Base-by-base conservation (phyloP, 2,888 invertebrate genomes). In the Trilocha varians region DNA sequence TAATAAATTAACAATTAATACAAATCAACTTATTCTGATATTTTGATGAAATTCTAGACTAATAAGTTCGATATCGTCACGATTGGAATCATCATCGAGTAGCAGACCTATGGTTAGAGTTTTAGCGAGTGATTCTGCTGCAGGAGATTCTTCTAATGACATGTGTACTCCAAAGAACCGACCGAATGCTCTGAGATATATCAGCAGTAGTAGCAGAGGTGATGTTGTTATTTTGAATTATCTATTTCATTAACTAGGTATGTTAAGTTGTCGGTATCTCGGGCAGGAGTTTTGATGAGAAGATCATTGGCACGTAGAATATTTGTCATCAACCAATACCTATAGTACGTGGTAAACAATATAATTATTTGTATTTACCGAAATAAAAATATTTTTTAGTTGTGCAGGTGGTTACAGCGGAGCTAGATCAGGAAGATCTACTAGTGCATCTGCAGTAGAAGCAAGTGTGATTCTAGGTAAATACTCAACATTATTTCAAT, bases 191-290 rank as follows among this genome's bases (percentile, higher is more conserved):
- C 53, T 83, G n/a, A 65, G 78, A 65, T 85, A 85, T 47, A 84
- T 85, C 9, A 84, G 85, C 50, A 84, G 84, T 49, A 85, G 85
- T 40, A 84, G 84, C 48, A 69, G 76, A 68, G 84, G 84, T 79
- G 51, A 39, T 25, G 13, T 16, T 13, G 3, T 32, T 36, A 16
- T 16, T n/a, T n/a, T 36, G 6, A 36, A 17, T 16, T 5, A 3
- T 17, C 16, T 16, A 16, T 3, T 13, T 35, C 13, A 14, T 35
- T 4, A 14, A 9, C 11, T 5, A 11, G 6, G 9, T 36, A 6
- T n/a, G n/a, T n/a, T n/a, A n/a, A n/a, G n/a, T n/a, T n/a, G n/a
- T n/a, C n/a, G n/a, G n/a, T n/a, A n/a, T n/a, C n/a, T n/a, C n/a
- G n/a, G n/a, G n/a, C n/a, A n/a, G n/a, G n/a, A n/a, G n/a, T n/a